phyloP scores from a whole-genome alignment of 23 tunicate species.

The Trididemnum nubilum region DNA sequence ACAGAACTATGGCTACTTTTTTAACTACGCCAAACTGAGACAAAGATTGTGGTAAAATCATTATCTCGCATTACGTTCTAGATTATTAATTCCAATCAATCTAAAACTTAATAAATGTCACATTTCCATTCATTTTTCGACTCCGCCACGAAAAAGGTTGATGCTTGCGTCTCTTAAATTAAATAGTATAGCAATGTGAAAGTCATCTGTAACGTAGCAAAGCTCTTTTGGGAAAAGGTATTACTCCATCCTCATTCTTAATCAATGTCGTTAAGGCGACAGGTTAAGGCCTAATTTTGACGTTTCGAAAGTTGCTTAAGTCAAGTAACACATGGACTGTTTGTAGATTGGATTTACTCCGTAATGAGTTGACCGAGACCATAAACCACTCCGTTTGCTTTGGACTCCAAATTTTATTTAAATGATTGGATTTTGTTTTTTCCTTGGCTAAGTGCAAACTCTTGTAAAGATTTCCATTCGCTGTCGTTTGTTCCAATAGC shows the following conservation, averaged over 20 bases:
- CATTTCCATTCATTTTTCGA: no score
- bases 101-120: neutral
- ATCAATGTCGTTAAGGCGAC: conserved; percentile 9
- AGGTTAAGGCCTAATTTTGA: conserved; percentile 7
- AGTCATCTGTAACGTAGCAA: neutral
- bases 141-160: neutral
- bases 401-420: neutral
- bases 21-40: no score
- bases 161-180: neutral
- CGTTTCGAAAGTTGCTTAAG: neutral
- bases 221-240: neutral
- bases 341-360: neutral
- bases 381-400: no score
- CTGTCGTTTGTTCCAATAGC: neutral
- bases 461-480: neutral
- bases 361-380: neutral
- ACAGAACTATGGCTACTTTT: no score
- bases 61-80: neutral
- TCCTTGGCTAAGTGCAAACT: neutral
- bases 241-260: neutral
- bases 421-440: conserved; percentile 10
- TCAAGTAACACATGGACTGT: neutral
- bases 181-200: neutral
- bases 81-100: neutral
- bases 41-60: no score